A percentile compares a stretch with the other conserved stretches of the same genome.
These are phyloP conservation scores for Colaptes auratus DNA, from an alignment of 2,113 vertebrate species.

Conservation along the genomic window DNA sequence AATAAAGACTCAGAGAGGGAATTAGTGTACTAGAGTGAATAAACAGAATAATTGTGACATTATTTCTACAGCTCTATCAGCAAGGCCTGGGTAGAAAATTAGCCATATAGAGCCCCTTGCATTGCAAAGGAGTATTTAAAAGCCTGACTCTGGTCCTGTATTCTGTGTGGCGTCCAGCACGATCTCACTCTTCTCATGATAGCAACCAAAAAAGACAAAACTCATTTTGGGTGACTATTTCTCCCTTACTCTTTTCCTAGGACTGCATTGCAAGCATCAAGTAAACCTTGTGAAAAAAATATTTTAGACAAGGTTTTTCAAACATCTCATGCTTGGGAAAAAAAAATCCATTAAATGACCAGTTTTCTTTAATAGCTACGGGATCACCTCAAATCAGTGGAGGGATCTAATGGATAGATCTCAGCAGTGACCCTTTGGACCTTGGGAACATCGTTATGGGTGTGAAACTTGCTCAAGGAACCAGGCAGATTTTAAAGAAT, in stretches of 20 bases:
- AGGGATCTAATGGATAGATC: background rate
- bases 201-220: background rate
- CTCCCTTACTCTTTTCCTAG: background rate
- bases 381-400: background rate
- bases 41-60: conserved; percentile 17
- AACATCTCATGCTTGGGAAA: background rate
- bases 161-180: background rate
- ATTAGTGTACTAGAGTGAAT: background rate
- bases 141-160: background rate
- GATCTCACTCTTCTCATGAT: background rate
- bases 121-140: background rate
- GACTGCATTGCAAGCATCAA: background rate
- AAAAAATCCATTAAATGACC: background rate
- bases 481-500: background rate
- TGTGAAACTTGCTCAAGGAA: background rate
- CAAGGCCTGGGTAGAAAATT: background rate
- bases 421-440: background rate
- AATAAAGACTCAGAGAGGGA: background rate
- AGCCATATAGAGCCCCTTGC: background rate
- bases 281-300: background rate
- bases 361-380: background rate
- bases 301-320: background rate
- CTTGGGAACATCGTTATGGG: background rate
- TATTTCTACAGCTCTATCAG: background rate
- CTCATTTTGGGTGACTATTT: background rate